These are phyloP conservation scores for Pseudomyrmex sp. DNA, from an alignment of 1,140 invertebrate genomes.

Conservation along the genomic window DNA sequence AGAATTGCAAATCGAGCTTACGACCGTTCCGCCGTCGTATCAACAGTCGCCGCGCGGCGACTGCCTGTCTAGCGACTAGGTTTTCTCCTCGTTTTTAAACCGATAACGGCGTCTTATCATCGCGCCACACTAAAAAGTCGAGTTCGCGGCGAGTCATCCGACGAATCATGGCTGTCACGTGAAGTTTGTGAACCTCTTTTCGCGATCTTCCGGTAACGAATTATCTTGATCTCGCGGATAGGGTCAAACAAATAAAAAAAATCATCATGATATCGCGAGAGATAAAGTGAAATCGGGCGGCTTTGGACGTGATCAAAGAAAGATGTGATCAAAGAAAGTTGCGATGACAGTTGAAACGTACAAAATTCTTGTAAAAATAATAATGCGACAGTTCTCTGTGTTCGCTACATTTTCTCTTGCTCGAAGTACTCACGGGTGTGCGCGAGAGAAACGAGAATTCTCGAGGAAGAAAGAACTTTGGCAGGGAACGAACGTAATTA, in stretches of 20 bases:
- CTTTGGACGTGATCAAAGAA: neutral
- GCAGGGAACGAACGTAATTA: neutral
- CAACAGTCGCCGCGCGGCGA: slow-evolving; percentile 72
- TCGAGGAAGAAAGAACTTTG: neutral
- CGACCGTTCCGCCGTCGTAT: slow-evolving; percentile 59
- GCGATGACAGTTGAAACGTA: neutral
- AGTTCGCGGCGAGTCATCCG: slow-evolving; percentile 31
- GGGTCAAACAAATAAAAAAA: neutral
- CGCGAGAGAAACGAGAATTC: too few species aligned
- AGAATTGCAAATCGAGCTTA: slow-evolving; percentile 51
- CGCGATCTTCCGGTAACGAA: too few species aligned
- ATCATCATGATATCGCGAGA: neutral
- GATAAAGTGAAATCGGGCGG: neutral
- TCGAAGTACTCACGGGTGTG: neutral
- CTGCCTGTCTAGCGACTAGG: slow-evolving; percentile 79
- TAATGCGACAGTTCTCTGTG: neutral
- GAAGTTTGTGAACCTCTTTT: slow-evolving; percentile 8
- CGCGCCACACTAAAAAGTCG: slow-evolving; percentile 42
- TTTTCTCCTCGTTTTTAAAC: slow-evolving; percentile 65
- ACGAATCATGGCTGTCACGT: slow-evolving; percentile 2
- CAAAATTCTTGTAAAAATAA: neutral
- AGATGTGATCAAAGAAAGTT: neutral
- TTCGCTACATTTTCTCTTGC: neutral
- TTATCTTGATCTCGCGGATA: neutral
- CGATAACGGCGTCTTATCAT: slow-evolving; percentile 66